Base-by-base conservation (phyloP, 2,797 vertebrate genomes). In the Danio jaintianensis region DNA sequence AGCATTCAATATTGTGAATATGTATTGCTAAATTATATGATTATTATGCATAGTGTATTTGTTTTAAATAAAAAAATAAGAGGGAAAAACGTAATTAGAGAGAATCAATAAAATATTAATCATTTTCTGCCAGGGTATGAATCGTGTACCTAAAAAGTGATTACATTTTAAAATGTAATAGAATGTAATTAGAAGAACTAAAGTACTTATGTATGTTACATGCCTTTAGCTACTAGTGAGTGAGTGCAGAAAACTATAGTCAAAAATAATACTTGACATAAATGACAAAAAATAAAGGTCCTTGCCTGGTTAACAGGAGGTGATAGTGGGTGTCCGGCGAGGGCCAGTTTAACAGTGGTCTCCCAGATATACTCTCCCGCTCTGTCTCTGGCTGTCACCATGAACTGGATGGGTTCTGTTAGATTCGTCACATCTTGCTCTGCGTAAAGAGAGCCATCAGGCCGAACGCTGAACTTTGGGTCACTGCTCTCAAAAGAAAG, bases 401-500 rank as follows among this genome's bases (percentile, higher is more conserved):
- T 92, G 87, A 98, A 96, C 80, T 96, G 91, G 71, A 96, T 90
- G 6, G 96, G 96, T 82, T 95, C 92, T 0, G 94, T 94, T 85
- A 97, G 93, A 91, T 97, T 93, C 55, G 89, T 92, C 84, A 97
- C 86, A 69, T 93, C 94, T 85, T 94, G 94, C 84, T 95, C 90
- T 0, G 96, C 87, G 0, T 94, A 95, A 80, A 98, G 90, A 0
- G 94, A 95, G 63, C 96, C 96, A 1, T 98, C 96, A 0, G 91
- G 88, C 67, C 93, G 89, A 80, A 98, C 93, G 73, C 94, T 93
- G 92, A 97, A 97, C 92, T 95, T 96, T 80, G 93, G 86, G 90
- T 96, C 96, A 82, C 93, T 96, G 92, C 94, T 98, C 88, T 97
- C 92, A 1, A 96, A 97, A 43, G 86, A 90, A 67, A 94, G 92